Evolutionary conservation across 1,140 invertebrate species (phyloP).

Genomic region (Pantala flavescens): DNA sequence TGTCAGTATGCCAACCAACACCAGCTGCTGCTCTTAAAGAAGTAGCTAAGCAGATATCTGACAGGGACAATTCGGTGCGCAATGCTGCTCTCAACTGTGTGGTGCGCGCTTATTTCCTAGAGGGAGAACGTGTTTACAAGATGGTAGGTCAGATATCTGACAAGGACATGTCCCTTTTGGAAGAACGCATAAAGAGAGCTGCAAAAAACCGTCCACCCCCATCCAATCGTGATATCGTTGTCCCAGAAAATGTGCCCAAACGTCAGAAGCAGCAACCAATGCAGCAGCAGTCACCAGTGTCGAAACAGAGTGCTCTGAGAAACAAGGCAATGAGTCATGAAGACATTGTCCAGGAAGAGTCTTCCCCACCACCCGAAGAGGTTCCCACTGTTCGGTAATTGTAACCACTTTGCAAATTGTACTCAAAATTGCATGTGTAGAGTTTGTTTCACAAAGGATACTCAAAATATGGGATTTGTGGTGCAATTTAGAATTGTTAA

Average conservation of each 20-base stretch:
- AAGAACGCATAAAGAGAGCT: slow-evolving; percentile 87
- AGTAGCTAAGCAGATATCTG: slow-evolving; percentile 87
- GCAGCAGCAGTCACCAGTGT: slow-evolving; percentile 27
- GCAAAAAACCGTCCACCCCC: slow-evolving; percentile 47
- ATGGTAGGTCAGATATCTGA: slow-evolving; percentile 87
- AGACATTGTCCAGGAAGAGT: slow-evolving; percentile 17
- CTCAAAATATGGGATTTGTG: too few relatives aligned
- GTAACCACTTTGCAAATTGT: not conserved
- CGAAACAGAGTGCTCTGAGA: slow-evolving; percentile 24
- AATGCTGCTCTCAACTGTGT: slow-evolving; percentile 92
- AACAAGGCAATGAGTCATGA: slow-evolving; percentile 19
- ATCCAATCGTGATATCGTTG: slow-evolving; percentile 24
- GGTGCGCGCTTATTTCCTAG: slow-evolving; percentile 78
- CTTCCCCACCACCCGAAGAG: slow-evolving; percentile 12
- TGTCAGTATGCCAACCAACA: slow-evolving; percentile 70
- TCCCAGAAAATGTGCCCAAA: slow-evolving; percentile 34
- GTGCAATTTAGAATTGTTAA: too few relatives aligned
- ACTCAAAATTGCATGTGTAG: too few relatives aligned
- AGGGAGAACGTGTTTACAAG: slow-evolving; percentile 85
- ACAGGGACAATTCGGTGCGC: slow-evolving; percentile 90
- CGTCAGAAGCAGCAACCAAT: slow-evolving; percentile 31
- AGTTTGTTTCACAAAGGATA: too few relatives aligned
- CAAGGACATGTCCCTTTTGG: slow-evolving; percentile 86
- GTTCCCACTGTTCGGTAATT: not conserved
- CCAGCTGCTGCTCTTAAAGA: slow-evolving; percentile 74